Evolutionary conservation across 2,888 invertebrate genomes (phyloP).

Genomic region (Anorthoa munda): DNA sequence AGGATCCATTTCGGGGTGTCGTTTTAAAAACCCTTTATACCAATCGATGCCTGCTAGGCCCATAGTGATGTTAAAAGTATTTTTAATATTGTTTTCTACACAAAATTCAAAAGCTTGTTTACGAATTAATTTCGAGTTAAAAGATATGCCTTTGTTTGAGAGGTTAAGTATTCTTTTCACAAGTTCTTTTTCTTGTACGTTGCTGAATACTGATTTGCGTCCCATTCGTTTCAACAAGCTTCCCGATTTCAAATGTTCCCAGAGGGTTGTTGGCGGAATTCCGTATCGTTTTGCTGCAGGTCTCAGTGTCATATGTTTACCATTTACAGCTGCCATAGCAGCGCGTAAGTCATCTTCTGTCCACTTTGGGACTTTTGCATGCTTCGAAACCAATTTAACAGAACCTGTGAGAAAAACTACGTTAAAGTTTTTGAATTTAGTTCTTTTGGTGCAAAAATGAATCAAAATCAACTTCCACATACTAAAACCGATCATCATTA

Average conservation of each 20-base stretch:
- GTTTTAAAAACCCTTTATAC: conserved; percentile 3
- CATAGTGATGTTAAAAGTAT: neutral
- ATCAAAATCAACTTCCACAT: too few relatives aligned
- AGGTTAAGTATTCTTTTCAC: neutral
- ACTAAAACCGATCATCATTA: too few relatives aligned
- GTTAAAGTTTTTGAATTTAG: neutral
- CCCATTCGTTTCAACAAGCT: neutral
- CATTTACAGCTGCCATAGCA: conserved; percentile 18
- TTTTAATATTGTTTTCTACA: conserved; percentile 5
- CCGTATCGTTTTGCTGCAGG: conserved; percentile 4
- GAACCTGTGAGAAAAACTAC: neutral
- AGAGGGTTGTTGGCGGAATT: conserved; percentile 17
- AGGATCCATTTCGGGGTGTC: neutral
- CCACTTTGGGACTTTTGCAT: conserved; percentile 5
- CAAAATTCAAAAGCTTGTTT: conserved; percentile 7
- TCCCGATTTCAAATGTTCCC: conserved; percentile 7
- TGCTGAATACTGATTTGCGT: neutral
- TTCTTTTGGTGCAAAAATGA: too few relatives aligned
- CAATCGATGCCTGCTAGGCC: neutral
- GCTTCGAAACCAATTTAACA: neutral
- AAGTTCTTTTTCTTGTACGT: conserved; percentile 18
- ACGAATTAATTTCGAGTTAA: neutral
- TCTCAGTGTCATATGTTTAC: neutral
- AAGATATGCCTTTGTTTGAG: neutral
- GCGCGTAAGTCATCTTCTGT: conserved; percentile 7